Percentiles rank a stretch among this genome's conserved stretches.
Evolutionary conservation across 2,888 invertebrate species (phyloP).

Genomic region (Drosophila putrida): DNA sequence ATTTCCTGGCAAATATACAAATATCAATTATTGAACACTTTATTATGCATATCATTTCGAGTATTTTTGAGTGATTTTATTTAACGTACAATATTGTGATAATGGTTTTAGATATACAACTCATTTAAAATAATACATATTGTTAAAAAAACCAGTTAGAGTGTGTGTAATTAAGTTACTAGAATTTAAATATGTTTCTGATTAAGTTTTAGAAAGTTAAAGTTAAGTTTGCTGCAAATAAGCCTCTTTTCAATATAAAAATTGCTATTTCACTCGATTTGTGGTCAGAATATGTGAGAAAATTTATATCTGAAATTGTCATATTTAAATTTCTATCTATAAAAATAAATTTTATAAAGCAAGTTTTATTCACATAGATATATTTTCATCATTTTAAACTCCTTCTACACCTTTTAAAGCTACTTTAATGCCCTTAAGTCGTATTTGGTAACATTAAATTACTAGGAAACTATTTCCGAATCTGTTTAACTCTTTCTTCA

Average conservation of each 20-base stretch:
- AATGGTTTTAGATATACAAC: neutral
- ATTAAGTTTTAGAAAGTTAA: neutral
- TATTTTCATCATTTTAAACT: neutral
- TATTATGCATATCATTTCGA: neutral
- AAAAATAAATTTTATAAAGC: no score
- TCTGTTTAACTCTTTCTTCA: neutral
- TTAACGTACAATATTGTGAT: neutral
- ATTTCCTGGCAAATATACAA: slow-evolving; percentile 11
- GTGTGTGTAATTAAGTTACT: neutral
- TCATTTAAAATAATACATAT: neutral
- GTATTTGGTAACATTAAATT: neutral
- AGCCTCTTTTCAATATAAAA: neutral
- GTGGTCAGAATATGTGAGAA: no score
- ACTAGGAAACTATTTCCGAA: slow-evolving; percentile 6
- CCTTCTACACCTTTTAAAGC: neutral
- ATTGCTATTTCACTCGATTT: no score
- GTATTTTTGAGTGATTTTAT: neutral
- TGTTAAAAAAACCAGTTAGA: neutral
- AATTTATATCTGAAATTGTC: no score
- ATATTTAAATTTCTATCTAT: no score
- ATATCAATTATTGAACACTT: slow-evolving; percentile 15
- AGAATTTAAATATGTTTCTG: neutral
- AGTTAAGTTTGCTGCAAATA: neutral
- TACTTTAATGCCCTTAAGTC: no score
- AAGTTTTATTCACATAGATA: no score